phyloP scores from a whole-genome alignment of 2,113 vertebrate species.

The Acrocephalus kingi region DNA sequence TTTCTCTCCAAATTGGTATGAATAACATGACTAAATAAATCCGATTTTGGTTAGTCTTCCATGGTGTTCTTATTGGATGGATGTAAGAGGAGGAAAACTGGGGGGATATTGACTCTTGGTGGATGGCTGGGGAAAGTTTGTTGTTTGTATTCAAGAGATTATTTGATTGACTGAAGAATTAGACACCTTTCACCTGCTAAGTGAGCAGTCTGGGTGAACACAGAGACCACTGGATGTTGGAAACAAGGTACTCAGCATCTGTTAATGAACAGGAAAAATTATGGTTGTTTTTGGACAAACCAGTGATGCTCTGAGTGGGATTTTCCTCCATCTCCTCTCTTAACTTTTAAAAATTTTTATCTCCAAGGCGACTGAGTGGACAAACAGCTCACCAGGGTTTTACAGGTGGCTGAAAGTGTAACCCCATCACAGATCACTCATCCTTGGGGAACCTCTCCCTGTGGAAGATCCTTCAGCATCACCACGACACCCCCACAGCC shows the following conservation, averaged over 20 bases:
- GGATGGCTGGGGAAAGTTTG: background rate
- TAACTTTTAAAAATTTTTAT: background rate
- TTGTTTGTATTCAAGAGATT: background rate
- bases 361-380: background rate
- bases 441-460: background rate
- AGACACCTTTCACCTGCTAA: background rate
- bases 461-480: too few species aligned
- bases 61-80: background rate
- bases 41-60: background rate
- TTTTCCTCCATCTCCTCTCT: background rate
- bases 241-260: background rate
- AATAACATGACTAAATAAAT: background rate
- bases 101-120: background rate
- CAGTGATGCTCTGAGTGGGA: background rate
- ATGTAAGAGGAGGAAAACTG: background rate
- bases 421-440: background rate
- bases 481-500: accelerated
- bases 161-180: background rate
- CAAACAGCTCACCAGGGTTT: background rate
- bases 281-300: background rate
- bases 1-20: background rate
- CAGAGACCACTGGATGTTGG: background rate
- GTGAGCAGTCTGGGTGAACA: background rate
- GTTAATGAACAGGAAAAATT: background rate
- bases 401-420: background rate